Evolutionary conservation across 1,140 invertebrate species (phyloP).

Genomic region (Sminthurides bifidus): DNA sequence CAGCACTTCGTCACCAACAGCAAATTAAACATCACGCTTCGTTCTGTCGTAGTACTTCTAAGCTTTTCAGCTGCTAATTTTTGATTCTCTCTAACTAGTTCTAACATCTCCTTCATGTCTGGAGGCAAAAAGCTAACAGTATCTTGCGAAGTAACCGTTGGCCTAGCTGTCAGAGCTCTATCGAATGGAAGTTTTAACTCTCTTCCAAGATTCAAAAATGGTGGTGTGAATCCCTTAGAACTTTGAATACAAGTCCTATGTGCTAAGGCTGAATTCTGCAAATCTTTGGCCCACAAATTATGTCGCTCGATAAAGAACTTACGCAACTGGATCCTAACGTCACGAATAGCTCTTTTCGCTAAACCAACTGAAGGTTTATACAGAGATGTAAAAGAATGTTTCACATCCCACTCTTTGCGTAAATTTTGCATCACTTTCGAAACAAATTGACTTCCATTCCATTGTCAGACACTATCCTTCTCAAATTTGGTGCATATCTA

Average conservation of each 20-base stretch:
- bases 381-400: constrained; percentile 28
- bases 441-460: constrained; percentile 10
- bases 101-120: too few species aligned
- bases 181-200: constrained; percentile 31
- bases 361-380: constrained; percentile 38
- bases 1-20: too few species aligned
- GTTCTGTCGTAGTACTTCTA: too few species aligned
- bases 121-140: too few species aligned
- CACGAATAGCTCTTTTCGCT: too few species aligned
- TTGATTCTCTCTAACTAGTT: too few species aligned
- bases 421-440: constrained; percentile 10
- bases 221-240: constrained; percentile 35
- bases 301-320: constrained; percentile 36
- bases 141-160: too few species aligned
- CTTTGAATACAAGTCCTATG: constrained; percentile 37
- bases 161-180: not conserved
- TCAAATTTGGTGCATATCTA: constrained; percentile 5
- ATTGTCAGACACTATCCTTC: constrained; percentile 5
- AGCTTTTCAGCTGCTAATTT: too few species aligned
- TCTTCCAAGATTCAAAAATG: constrained; percentile 36
- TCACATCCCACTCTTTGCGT: constrained; percentile 9
- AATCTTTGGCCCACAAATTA: constrained; percentile 33
- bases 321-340: constrained; percentile 38
- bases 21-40: too few species aligned
- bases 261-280: constrained; percentile 37